Evolutionary conservation across 1,140 invertebrate genomes (phyloP).

Genomic region (Pomacea maculata): DNA sequence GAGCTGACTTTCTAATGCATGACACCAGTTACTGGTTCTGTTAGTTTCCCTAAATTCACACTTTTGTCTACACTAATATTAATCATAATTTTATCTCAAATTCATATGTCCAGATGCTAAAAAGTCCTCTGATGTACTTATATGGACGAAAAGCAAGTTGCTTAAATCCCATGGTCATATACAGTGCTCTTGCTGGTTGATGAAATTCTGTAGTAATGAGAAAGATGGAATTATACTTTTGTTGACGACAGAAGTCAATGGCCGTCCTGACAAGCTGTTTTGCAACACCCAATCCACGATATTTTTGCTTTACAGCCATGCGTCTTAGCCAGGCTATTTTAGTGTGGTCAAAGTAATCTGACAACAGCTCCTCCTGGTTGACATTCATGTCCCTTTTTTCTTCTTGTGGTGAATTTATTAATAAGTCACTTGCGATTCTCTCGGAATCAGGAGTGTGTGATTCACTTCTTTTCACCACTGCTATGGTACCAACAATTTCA

Average conservation of each 20-base stretch:
- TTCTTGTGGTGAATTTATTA: background rate
- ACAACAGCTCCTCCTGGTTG: no score
- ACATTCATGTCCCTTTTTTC: background rate
- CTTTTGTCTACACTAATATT: background rate
- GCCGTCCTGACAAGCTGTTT: conserved; percentile 28
- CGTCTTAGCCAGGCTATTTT: conserved; percentile 42
- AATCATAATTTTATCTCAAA: conserved; percentile 22
- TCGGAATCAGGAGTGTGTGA: background rate
- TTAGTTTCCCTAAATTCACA: no score
- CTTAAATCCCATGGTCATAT: conserved; percentile 33
- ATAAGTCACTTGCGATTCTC: background rate
- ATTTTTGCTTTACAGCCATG: conserved; percentile 38
- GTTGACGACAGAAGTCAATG: conserved; percentile 32
- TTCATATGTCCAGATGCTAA: conserved; percentile 38
- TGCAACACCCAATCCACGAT: conserved; percentile 39
- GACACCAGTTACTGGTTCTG: background rate
- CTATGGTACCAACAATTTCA: conserved; percentile 36
- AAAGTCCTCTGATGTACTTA: conserved; percentile 31
- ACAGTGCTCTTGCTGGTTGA: conserved; percentile 35
- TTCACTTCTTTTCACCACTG: conserved; percentile 25
- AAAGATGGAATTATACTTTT: conserved; percentile 30
- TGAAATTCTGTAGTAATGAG: conserved; percentile 44
- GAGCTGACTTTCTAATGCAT: background rate
- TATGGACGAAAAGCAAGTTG: conserved; percentile 29
- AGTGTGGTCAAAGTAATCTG: background rate